phyloP scores from a whole-genome alignment of 2,888 invertebrate genomes.

The Leptopilina myrica region DNA sequence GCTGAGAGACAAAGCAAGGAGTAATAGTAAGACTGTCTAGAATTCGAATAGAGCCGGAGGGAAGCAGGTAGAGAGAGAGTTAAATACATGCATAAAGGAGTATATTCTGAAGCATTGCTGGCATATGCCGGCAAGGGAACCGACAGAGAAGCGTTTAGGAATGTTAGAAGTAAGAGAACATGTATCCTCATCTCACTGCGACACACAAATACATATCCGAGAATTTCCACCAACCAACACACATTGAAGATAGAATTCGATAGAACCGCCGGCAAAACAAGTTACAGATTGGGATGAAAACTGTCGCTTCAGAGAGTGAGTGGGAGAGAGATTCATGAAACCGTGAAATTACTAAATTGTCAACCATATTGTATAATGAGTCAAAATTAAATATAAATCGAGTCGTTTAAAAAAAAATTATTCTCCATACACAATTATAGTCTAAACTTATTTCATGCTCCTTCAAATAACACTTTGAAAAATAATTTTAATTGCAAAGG shows the following conservation, averaged over 20 bases:
- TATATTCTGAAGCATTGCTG: constrained; percentile 31
- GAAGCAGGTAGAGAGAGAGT: constrained; percentile 18
- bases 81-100: constrained; percentile 37
- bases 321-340: constrained; percentile 44
- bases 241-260: constrained; percentile 47
- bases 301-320: constrained; percentile 45
- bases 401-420: not conserved
- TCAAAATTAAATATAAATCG: not conserved
- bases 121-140: constrained; percentile 32
- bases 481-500: not conserved
- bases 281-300: constrained; percentile 52
- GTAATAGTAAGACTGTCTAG: constrained; percentile 17
- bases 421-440: not conserved
- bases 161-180: constrained; percentile 14
- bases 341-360: constrained; percentile 44
- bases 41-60: constrained; percentile 16
- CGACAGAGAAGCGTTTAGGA: constrained; percentile 33
- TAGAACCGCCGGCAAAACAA: constrained; percentile 48
- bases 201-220: constrained; percentile 32
- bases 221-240: constrained; percentile 37
- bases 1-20: not conserved
- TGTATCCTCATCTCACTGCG: constrained; percentile 6
- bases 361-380: not conserved
- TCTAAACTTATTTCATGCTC: no score
- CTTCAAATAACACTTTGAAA: no score